These are phyloP conservation scores for Trachelus tabidus DNA, from an alignment of 2,888 invertebrate species.

Conservation along the genomic window DNA sequence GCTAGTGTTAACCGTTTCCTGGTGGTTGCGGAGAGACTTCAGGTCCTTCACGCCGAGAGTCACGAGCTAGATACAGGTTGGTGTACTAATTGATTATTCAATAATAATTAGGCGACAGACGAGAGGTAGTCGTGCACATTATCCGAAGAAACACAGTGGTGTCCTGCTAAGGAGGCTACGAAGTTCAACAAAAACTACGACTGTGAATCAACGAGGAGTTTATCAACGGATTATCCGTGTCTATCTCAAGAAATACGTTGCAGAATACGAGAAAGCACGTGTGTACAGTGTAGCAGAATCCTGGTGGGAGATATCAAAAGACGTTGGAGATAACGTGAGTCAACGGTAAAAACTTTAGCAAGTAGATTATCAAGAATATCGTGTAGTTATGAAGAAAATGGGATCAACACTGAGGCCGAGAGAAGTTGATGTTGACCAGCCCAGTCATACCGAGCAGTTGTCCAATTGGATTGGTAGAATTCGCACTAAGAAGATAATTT, in stretches of 20 bases:
- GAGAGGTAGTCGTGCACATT: slow-evolving; percentile 6
- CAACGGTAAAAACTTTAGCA: neutral
- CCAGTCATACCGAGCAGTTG: slow-evolving; percentile 47
- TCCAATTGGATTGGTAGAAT: slow-evolving; percentile 74
- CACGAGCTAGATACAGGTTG: slow-evolving; percentile 61
- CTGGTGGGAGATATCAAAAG: neutral
- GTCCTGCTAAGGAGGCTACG: neutral
- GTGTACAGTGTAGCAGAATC: neutral
- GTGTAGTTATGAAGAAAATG: slow-evolving; percentile 27
- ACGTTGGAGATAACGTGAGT: neutral
- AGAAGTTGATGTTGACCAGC: slow-evolving; percentile 42
- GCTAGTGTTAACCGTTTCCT: slow-evolving; percentile 25
- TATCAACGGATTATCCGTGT: neutral
- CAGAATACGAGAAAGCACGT: neutral
- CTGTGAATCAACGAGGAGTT: neutral
- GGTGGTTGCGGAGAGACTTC: slow-evolving; percentile 23
- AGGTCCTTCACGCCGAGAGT: slow-evolving; percentile 41
- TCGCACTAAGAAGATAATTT: slow-evolving; percentile 72
- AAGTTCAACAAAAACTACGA: neutral
- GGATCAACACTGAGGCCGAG: slow-evolving; percentile 34
- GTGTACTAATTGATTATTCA: slow-evolving; percentile 45
- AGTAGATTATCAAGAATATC: neutral
- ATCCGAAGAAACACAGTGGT: slow-evolving; percentile 26
- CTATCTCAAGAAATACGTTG: neutral
- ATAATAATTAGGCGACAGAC: slow-evolving; percentile 29